These are phyloP conservation scores for Philaethria dido DNA, from an alignment of 2,888 invertebrate genomes.

Conservation along the genomic window DNA sequence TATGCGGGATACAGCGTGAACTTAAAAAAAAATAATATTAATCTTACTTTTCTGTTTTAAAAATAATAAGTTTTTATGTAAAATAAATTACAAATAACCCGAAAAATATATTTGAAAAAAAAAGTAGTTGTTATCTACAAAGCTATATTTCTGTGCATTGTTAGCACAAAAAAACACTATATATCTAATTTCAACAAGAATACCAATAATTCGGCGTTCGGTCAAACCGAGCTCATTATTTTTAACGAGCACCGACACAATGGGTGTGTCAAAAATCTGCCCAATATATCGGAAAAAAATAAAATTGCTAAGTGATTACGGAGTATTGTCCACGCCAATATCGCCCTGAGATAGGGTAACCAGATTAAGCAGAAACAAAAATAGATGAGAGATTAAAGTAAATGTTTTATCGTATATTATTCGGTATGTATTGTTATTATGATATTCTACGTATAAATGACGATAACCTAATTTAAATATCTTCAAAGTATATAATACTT, in stretches of 20 bases:
- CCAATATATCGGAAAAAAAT: constrained; percentile 70
- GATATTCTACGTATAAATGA: no score
- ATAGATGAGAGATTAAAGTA: constrained; percentile 1
- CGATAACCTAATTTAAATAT: no score
- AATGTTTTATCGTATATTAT: not conserved
- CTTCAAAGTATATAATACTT: no score
- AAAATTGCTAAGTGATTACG: constrained; percentile 62
- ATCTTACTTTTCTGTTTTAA: no score
- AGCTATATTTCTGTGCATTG: constrained; percentile 11
- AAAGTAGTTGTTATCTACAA: constrained; percentile 11
- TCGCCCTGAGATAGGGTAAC: constrained; percentile 40
- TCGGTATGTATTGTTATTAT: no score
- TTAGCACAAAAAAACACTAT: constrained; percentile 39
- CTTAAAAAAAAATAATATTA: no score
- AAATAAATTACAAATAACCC: no score
- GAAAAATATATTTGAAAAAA: not conserved
- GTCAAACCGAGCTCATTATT: constrained; percentile 76
- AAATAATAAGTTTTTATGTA: no score
- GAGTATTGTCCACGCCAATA: constrained; percentile 51
- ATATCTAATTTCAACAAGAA: constrained; percentile 52
- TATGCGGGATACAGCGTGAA: no score
- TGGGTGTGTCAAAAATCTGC: constrained; percentile 69
- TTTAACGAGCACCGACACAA: constrained; percentile 70
- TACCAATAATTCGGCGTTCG: constrained; percentile 45
- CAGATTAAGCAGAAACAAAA: constrained; percentile 12